Percentiles rank a stretch among this genome's conserved stretches.
These are phyloP conservation scores for Pogonomyrmex barbatus DNA, from an alignment of 1,140 invertebrate genomes.

Conservation along the genomic window DNA sequence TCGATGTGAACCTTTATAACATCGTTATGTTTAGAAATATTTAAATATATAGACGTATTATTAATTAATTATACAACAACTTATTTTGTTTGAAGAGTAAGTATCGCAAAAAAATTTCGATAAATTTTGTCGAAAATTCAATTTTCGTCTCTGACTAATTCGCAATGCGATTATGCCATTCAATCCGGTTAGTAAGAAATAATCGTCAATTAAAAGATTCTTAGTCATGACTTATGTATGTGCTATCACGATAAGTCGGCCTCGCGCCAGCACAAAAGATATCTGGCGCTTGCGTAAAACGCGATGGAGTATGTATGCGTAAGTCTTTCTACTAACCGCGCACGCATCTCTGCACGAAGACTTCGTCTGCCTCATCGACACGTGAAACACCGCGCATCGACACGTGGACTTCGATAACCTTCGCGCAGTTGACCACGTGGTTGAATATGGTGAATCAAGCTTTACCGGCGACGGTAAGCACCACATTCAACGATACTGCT, in stretches of 20 bases:
- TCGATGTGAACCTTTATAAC: not conserved
- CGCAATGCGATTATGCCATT: constrained; percentile 23
- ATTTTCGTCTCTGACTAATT: not conserved
- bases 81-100: not conserved
- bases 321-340: constrained; percentile 55
- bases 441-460: constrained; percentile 31
- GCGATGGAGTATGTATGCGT: constrained; percentile 37
- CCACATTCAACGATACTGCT: not conserved
- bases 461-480: not conserved
- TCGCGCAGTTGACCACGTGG: constrained; percentile 60
- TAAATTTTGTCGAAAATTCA: not conserved
- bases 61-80: not conserved
- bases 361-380: constrained; percentile 47
- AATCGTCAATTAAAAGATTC: constrained; percentile 68
- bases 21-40: not conserved
- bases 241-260: constrained; percentile 62
- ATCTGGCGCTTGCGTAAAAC: constrained; percentile 70
- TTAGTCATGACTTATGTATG: constrained; percentile 57
- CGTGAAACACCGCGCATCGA: constrained; percentile 60
- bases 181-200: constrained; percentile 31
- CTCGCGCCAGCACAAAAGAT: constrained; percentile 44
- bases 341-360: constrained; percentile 24
- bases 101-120: not conserved
- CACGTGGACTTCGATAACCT: constrained; percentile 66
- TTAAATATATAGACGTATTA: not conserved